Conservation (phyloP, 37 sponge, comb jelly and placozoan species). For the Agelas oroides region DNA sequence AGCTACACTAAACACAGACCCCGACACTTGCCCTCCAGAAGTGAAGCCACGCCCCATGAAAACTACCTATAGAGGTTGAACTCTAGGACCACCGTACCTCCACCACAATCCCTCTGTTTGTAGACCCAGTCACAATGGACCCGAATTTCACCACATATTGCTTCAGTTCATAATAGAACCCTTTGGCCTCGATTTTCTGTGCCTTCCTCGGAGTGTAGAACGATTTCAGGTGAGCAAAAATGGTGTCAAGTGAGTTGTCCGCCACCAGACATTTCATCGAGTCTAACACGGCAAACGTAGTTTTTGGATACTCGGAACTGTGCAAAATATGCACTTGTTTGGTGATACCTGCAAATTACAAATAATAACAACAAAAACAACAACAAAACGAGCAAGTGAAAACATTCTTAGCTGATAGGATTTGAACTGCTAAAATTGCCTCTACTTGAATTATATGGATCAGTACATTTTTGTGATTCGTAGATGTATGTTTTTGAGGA, state of each 20-base stretch:
- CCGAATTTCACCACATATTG: slow-evolving; percentile 67
- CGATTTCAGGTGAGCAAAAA: slow-evolving; percentile 63
- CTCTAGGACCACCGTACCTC: slow-evolving; percentile 45
- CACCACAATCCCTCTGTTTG: slow-evolving; percentile 65
- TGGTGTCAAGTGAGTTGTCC: slow-evolving; percentile 65
- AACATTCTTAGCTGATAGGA: no score
- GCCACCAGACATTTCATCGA: slow-evolving; percentile 67
- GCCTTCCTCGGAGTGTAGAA: slow-evolving; percentile 69
- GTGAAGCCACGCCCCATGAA: no score
- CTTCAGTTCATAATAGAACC: slow-evolving; percentile 39
- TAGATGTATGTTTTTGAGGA: no score
- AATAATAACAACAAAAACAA: no score
- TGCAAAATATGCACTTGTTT: slow-evolving; percentile 61
- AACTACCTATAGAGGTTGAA: no score
- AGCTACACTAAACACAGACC: no score
- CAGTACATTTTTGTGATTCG: no score
- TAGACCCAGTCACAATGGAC: slow-evolving; percentile 53
- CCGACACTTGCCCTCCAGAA: no score
- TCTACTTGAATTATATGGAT: no score
- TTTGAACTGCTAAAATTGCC: no score
- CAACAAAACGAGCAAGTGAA: no score
- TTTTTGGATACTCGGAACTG: slow-evolving; percentile 76
- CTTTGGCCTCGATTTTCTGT: slow-evolving; percentile 72
- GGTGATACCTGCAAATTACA: background rate
- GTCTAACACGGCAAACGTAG: slow-evolving; percentile 71